phyloP scores from a whole-genome alignment of 1,140 invertebrate genomes.

The Cotesia chilonis region DNA sequence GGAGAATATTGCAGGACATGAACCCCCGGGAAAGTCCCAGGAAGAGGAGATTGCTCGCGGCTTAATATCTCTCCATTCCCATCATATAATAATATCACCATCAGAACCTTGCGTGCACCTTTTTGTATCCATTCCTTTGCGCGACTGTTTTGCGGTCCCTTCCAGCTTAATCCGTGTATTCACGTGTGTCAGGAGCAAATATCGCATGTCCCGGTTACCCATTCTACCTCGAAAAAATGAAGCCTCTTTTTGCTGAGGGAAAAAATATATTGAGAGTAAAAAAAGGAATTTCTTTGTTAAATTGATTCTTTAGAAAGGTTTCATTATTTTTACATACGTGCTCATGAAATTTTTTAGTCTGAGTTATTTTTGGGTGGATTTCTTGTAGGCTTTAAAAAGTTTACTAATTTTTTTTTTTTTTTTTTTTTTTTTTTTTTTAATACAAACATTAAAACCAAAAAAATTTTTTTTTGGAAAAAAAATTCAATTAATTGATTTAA shows the following conservation, averaged over 20 bases:
- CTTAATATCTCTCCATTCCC: not conserved
- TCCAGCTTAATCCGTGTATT: constrained; percentile 23
- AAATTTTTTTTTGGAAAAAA: too few species aligned
- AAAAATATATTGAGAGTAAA: too few species aligned
- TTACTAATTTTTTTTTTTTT: too few species aligned
- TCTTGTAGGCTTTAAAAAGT: too few species aligned
- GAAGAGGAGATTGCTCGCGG: constrained; percentile 22
- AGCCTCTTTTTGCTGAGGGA: not conserved
- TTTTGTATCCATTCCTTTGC: constrained; percentile 21
- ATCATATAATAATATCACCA: too few species aligned
- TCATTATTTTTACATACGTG: too few species aligned
- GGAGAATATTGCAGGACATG: not conserved
- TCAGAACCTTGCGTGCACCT: constrained; percentile 14
- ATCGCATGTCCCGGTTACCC: constrained; percentile 9
- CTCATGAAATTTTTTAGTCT: too few species aligned
- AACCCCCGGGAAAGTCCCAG: not conserved
- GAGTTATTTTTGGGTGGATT: too few species aligned
- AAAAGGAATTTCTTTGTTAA: not conserved
- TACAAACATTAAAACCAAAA: too few species aligned
- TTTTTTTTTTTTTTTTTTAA: too few species aligned
- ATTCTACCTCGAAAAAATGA: not conserved
- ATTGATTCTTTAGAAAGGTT: too few species aligned
- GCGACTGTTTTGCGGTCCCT: constrained; percentile 14
- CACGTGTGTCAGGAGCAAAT: constrained; percentile 10
- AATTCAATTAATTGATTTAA: too few species aligned